Conservation (phyloP, 2,888 invertebrate species). For the Schrankia costaestrigalis region DNA sequence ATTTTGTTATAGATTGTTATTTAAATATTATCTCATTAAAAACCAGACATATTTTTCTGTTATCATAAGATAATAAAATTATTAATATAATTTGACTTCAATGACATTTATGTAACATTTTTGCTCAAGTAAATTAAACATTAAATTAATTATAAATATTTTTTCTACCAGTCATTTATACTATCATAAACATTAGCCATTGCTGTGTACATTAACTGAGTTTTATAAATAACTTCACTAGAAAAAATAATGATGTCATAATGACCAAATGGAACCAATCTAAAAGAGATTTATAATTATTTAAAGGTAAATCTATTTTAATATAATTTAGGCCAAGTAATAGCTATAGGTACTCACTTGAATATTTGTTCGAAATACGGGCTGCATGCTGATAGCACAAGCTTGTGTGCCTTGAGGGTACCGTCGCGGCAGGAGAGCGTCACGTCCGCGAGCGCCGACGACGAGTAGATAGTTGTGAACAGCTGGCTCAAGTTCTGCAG, state of each 20-base stretch:
- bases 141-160: slow-evolving; percentile 14
- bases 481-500: slow-evolving; percentile 85
- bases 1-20: no score
- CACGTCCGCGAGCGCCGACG: slow-evolving; percentile 85
- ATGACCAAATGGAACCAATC: slow-evolving; percentile 56
- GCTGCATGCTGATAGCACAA: slow-evolving; percentile 87
- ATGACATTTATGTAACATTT: slow-evolving; percentile 46
- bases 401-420: slow-evolving; percentile 84
- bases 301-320: no score
- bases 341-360: slow-evolving; percentile 68
- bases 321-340: no score
- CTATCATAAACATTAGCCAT: slow-evolving; percentile 39
- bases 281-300: slow-evolving; percentile 31
- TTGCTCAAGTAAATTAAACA: slow-evolving; percentile 14
- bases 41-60: slow-evolving; percentile 36
- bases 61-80: slow-evolving; percentile 45
- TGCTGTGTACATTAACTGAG: slow-evolving; percentile 48
- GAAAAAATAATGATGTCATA: slow-evolving; percentile 69
- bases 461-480: slow-evolving; percentile 85
- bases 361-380: slow-evolving; percentile 89
- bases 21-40: slow-evolving; percentile 38
- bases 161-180: slow-evolving; percentile 21
- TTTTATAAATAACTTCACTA: slow-evolving; percentile 60
- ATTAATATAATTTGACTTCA: slow-evolving; percentile 29
- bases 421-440: slow-evolving; percentile 87